Percentiles rank a stretch among this genome's conserved stretches.
Conservation (phyloP, 2,797 vertebrate species). For the Hemitrygon akajei region DNA sequence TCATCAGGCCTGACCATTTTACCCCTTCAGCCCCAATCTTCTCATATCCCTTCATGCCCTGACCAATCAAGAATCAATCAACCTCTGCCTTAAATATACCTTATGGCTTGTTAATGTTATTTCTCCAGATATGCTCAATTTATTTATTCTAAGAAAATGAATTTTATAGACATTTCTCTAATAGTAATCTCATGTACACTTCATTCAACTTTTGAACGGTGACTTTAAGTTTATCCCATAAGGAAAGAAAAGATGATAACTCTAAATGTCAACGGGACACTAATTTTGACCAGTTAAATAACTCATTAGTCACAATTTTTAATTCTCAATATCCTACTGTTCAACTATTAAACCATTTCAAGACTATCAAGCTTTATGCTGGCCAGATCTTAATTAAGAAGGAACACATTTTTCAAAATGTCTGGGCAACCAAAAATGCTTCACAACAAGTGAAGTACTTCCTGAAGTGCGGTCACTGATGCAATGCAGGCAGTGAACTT, state of each 20-base stretch:
- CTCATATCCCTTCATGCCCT: no score
- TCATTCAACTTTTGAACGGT: background rate
- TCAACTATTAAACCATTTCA: background rate
- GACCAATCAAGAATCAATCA: no score
- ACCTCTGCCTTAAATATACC: no score
- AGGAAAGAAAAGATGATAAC: background rate
- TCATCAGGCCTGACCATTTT: no score
- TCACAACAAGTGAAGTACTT: background rate
- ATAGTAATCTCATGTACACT: background rate
- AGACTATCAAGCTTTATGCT: background rate
- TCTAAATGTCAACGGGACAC: background rate
- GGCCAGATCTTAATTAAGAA: background rate
- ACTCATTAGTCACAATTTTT: background rate
- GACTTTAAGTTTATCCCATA: background rate
- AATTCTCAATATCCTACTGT: background rate
- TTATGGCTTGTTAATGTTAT: background rate
- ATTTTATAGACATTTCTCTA: background rate
- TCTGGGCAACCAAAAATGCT: background rate
- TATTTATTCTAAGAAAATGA: conserved; percentile 9
- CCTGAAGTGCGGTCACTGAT: background rate
- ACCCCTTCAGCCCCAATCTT: no score
- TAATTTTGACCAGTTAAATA: background rate
- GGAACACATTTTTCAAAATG: background rate
- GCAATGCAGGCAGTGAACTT: background rate
- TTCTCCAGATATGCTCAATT: conserved; percentile 14